Conservation (phyloP, 1,140 invertebrate genomes). For the Dermatophagoides farinae region DNA sequence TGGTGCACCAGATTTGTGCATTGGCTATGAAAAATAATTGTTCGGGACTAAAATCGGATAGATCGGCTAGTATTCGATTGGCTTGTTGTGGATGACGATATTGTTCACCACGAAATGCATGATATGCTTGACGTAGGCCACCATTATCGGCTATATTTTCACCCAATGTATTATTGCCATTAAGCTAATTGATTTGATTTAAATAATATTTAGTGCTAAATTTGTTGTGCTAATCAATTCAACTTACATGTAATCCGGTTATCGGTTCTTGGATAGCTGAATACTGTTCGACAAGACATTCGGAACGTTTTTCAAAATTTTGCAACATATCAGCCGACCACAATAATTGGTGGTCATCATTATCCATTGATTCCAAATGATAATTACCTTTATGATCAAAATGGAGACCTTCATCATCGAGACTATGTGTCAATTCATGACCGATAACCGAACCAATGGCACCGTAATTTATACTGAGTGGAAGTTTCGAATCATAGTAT, state of each 20-base stretch:
- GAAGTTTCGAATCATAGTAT: conserved; percentile 24
- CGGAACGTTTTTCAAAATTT: conserved; percentile 6
- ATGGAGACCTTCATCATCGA: conserved; percentile 14
- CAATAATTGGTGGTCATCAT: not conserved
- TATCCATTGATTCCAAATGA: not conserved
- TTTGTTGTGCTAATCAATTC: not conserved
- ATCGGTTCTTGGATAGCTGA: not conserved
- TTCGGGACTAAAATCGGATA: conserved; percentile 11
- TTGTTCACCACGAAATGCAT: conserved; percentile 15
- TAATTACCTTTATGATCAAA: conserved; percentile 15
- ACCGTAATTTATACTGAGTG: conserved; percentile 27
- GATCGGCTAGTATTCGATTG: conserved; percentile 10
- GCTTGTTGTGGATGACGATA: conserved; percentile 1
- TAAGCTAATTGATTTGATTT: conserved; percentile 20
- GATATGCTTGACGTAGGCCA: conserved; percentile 35
- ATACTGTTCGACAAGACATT: conserved; percentile 16
- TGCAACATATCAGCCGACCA: conserved; percentile 16
- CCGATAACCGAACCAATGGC: conserved; percentile 24
- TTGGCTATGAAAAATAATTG: conserved; percentile 19
- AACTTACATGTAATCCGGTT: not conserved
- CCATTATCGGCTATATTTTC: conserved; percentile 29
- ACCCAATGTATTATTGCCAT: conserved; percentile 10
- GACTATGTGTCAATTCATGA: conserved; percentile 27
- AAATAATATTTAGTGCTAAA: not conserved
- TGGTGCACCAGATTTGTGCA: conserved; percentile 22